phyloP scores from a whole-genome alignment of 2,797 vertebrate genomes.

The Onychomys arenicola region DNA sequence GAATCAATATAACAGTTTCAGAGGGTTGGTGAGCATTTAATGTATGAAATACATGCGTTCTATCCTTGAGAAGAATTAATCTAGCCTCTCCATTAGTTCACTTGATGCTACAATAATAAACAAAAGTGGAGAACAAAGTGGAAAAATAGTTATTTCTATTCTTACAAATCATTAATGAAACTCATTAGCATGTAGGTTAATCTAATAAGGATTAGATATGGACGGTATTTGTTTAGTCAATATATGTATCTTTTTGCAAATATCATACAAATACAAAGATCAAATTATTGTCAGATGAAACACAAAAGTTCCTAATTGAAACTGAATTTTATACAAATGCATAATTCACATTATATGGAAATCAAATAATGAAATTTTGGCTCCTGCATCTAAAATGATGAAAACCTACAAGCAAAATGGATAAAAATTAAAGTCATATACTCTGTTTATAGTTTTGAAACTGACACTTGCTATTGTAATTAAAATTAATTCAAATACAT shows the following conservation, averaged over 20 bases:
- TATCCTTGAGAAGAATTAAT: background rate
- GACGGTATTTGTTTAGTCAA: background rate
- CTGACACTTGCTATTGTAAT: background rate
- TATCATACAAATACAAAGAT: background rate
- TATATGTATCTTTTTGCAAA: background rate
- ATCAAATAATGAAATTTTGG: background rate
- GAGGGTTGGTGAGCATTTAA: background rate
- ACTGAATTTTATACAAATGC: background rate
- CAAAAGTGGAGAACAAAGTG: background rate
- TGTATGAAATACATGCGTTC: background rate
- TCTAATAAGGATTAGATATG: background rate
- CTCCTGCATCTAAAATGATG: background rate
- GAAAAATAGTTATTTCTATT: background rate
- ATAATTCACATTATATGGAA: background rate
- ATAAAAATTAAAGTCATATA: background rate
- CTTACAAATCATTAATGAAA: background rate
- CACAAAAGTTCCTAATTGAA: background rate
- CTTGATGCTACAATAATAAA: background rate
- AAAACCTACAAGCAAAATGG: background rate
- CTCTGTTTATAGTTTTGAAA: background rate
- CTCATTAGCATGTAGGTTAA: background rate
- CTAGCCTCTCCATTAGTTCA: background rate
- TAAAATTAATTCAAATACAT: background rate
- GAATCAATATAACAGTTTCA: slow-evolving; percentile 18
- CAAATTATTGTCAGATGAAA: slow-evolving; percentile 11